phyloP scores from a whole-genome alignment of 2,888 invertebrate genomes.

The Stenchaetothrips biformis region DNA sequence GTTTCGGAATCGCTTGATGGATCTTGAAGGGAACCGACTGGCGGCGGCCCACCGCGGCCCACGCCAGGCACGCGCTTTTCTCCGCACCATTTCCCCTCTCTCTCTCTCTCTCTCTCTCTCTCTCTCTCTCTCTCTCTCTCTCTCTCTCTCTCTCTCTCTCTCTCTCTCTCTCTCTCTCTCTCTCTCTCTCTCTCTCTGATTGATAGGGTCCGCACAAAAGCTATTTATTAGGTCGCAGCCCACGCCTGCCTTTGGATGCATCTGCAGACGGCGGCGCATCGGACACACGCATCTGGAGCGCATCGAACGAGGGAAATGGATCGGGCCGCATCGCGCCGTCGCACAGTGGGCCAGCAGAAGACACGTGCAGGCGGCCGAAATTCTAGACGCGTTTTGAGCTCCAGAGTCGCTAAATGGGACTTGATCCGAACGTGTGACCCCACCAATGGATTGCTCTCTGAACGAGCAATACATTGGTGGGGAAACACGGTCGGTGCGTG shows the following conservation, averaged over 20 bases:
- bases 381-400: too few species aligned
- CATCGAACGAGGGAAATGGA: neutral
- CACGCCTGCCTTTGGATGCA: neutral
- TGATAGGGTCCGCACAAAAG: neutral
- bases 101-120: neutral
- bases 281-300: neutral
- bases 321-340: neutral
- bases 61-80: too few species aligned
- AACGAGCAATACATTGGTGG: too few species aligned
- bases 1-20: too few species aligned
- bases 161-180: constrained; percentile 38
- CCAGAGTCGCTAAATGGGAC: too few species aligned
- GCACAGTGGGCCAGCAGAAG: too few species aligned
- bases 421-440: too few species aligned
- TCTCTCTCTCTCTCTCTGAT: constrained; percentile 32
- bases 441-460: too few species aligned
- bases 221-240: neutral
- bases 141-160: constrained; percentile 20
- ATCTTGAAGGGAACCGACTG: too few species aligned
- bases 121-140: neutral
- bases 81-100: neutral
- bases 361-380: too few species aligned
- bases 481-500: too few species aligned
- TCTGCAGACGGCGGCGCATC: neutral
- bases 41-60: too few species aligned